Evolutionary conservation across 2,797 vertebrate genomes (phyloP).

Genomic region (Moxostoma hubbsi): DNA sequence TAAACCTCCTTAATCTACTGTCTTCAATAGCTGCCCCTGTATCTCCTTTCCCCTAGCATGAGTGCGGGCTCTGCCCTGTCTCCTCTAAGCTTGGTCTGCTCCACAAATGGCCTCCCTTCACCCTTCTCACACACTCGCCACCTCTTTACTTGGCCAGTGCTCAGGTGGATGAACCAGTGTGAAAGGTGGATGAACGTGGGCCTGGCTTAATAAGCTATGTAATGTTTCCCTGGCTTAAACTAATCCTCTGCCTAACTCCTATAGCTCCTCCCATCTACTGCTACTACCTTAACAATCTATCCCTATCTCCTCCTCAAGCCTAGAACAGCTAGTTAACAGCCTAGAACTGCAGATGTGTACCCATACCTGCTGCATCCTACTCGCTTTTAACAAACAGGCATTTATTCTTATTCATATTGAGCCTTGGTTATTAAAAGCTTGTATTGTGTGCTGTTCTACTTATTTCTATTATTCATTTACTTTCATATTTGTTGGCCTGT

Average conservation of each 20-base stretch:
- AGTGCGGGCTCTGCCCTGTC: conserved; percentile 20
- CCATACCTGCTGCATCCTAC: conserved; percentile 84
- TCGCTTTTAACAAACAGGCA: conserved; percentile 60
- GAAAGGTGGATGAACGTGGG: conserved; percentile 71
- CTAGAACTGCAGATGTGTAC: conserved; percentile 71
- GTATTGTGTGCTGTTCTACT: conserved; percentile 25
- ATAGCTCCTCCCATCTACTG: conserved; percentile 65
- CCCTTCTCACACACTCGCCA: neutral
- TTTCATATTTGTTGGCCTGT: conserved; percentile 62
- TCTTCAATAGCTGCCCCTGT: conserved; percentile 84
- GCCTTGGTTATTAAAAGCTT: conserved; percentile 30
- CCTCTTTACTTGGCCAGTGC: neutral
- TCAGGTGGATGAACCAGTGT: conserved; percentile 14
- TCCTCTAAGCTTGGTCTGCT: conserved; percentile 22
- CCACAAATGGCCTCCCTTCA: conserved; percentile 29
- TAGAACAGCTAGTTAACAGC: conserved; percentile 55
- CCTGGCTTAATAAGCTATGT: conserved; percentile 60
- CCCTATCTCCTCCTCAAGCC: conserved; percentile 18
- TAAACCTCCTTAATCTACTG: conserved; percentile 99
- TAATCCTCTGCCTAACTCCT: conserved; percentile 74
- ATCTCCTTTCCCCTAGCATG: conserved; percentile 69
- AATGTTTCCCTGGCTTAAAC: conserved; percentile 76
- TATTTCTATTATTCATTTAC: conserved; percentile 59
- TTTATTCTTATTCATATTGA: conserved; percentile 16
- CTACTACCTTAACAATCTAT: conserved; percentile 11